Conservation (phyloP, 1,140 invertebrate genomes). For the Nylanderia fulva region DNA sequence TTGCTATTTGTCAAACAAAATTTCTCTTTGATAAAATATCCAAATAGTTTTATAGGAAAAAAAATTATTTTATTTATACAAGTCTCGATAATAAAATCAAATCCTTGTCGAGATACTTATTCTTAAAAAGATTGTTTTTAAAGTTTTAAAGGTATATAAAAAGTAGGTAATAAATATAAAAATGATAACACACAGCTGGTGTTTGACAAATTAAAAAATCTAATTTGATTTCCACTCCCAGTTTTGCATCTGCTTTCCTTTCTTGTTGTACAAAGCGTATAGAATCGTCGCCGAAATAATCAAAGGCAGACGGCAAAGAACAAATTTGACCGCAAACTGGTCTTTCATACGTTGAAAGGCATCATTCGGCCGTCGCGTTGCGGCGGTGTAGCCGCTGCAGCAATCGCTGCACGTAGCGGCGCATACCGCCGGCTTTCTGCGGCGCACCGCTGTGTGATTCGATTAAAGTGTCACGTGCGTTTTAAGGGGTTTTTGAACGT, state of each 20-base stretch:
- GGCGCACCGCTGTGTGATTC: slow-evolving; percentile 41
- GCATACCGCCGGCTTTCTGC: background rate
- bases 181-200: background rate
- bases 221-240: too few species aligned
- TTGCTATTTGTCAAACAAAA: background rate
- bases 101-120: background rate
- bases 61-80: background rate
- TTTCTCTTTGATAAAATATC: background rate
- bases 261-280: background rate
- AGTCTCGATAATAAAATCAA: background rate
- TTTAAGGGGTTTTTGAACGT: slow-evolving; percentile 51
- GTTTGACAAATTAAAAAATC: background rate
- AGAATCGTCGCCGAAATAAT: slow-evolving; percentile 5
- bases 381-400: slow-evolving; percentile 2
- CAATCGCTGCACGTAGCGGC: slow-evolving; percentile 24
- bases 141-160: background rate
- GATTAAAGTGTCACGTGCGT: slow-evolving; percentile 50
- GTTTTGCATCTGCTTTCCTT: too few species aligned
- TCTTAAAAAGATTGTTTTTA: background rate
- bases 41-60: background rate
- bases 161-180: background rate
- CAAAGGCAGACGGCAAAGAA: slow-evolving; percentile 7
- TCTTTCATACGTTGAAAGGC: slow-evolving; percentile 34
- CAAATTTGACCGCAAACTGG: slow-evolving; percentile 32
- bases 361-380: background rate